Evolutionary conservation across 2,888 invertebrate species (phyloP), one percentile per base, ranked within the genome.

Genomic region (Noctua janthina): DNA sequence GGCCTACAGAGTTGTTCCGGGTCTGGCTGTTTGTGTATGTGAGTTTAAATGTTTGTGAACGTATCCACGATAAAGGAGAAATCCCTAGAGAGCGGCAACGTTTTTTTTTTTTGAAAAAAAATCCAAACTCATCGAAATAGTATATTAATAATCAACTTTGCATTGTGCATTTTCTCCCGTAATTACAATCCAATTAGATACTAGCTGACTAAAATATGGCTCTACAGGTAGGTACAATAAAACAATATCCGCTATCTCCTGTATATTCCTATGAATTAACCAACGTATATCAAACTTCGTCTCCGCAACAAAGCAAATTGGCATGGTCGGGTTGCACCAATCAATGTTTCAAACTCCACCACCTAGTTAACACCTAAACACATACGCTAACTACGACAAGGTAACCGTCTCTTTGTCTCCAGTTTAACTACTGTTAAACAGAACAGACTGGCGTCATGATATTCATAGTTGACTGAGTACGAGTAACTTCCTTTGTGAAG

Each of bases 401-500:
- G 78, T 81, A 81, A 62, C 73, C 68, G 79, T 76, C 82, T 86
- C 78, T 79, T 80, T 86, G 81, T 80, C 77, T 49, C 54, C 71
- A 77, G 74, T 81, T 80, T 78, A 83, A 83, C 86, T 75, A 74
- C 78, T 69, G 86, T 76, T 84, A 85, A 85, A 87, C 83, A 78
- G 49, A 74, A 67, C 54, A 71, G 54, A 74, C 64, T 67, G 72
- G 69, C 62, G 51, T 77, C 74, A 76, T 85, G 76, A 79, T 87
- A 87, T 87, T 87, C 84, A 84, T 84, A 84, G 77, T 86, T 87
- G 85, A 79, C 86, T 81, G 76, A 84, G 85, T 87, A 82, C 71
- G 79, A 29, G 46, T 87, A 86, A 89, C 85, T 86, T 84, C 85
- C 88, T 87, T 87, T 89, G 87, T 88, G 70, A 84, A 91, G 89